Base-by-base conservation (phyloP, 1,140 invertebrate species). In the Pantala flavescens region DNA sequence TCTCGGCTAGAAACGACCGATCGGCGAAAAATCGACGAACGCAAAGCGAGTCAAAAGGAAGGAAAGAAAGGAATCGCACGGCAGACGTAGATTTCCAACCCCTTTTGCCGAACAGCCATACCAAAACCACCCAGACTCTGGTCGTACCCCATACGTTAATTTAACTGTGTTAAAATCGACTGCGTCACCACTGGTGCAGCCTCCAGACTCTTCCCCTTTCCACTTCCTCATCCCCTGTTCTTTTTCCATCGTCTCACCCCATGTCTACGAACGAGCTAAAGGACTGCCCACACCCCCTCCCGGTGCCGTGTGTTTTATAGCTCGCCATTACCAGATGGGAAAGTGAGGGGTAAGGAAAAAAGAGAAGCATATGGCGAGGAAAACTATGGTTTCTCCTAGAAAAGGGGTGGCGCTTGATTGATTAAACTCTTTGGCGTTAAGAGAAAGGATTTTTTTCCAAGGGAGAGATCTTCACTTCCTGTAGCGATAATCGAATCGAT, bases 101-200 rank as follows among this genome's bases (percentile, higher is more conserved):
- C 28, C 28, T 9, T 36, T 36, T 36, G 28, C 28, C 28, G 28
- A 36, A 36, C 28, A 36, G 28, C 28, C 28, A 36, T 36, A 36
- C 28, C 49, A 16, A 63, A 63, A 63, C 49, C 49, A 21, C 49
- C 49, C 49, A 63, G 49, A 63, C 49, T 21, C 49, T 12, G 49
- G 49, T 63, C 49, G 49, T 1, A 21, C 49, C 16, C 49, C 49
- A 63, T 63, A 63, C 49, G 49, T 63, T 63, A 63, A 63, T 63
- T 63, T 63, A 63, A 63, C 49, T 63, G 49, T 63, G 49, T 63
- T 63, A 63, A 63, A 63, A 63, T 63, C 49, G 49, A 63, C 49
- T 63, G 49, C 49, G 49, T 63, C 49, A 63, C 49, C 49, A 63
- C 49, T 12, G 49, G 49, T 63, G 49, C 49, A 63, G 49, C 49